Evolutionary conservation across 1,140 invertebrate species (phyloP).

Genomic region (Samia ricini): DNA sequence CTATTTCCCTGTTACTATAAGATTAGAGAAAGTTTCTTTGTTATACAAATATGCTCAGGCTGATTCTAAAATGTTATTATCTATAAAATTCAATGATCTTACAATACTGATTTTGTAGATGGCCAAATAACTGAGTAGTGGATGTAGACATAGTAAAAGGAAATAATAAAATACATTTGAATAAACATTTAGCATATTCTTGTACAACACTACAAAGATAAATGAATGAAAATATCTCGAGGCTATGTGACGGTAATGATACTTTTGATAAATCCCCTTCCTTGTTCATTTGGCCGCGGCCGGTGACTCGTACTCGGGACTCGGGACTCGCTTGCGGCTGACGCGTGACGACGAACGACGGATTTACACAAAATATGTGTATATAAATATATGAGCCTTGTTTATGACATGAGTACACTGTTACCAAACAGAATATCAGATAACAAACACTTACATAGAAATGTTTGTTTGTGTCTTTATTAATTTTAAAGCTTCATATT

Average conservation of each 20-base stretch:
- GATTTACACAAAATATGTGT: slow-evolving; percentile 18
- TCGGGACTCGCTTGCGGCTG: slow-evolving; percentile 4
- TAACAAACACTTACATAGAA: neutral
- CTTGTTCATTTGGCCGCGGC: neutral
- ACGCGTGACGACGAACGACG: slow-evolving; percentile 24
- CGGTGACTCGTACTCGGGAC: neutral
- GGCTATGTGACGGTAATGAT: neutral
- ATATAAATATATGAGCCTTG: neutral
- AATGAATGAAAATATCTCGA: neutral
- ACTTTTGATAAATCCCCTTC: neutral
- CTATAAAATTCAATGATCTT: too few relatives aligned
- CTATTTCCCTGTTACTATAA: too few relatives aligned
- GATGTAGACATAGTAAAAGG: too few relatives aligned
- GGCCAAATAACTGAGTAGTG: too few relatives aligned
- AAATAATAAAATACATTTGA: too few relatives aligned
- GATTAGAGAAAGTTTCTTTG: too few relatives aligned
- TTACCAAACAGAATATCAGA: neutral
- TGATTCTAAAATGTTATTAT: too few relatives aligned
- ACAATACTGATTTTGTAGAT: too few relatives aligned
- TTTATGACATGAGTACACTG: neutral
- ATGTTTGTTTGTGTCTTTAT: neutral
- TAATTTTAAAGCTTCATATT: neutral
- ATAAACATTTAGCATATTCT: too few relatives aligned
- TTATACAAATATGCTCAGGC: too few relatives aligned
- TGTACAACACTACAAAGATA: too few relatives aligned